Percentiles rank a stretch among this genome's conserved stretches.
Evolutionary conservation across 2,797 vertebrate genomes (phyloP).

Genomic region (Chelidonichthys spinosus): DNA sequence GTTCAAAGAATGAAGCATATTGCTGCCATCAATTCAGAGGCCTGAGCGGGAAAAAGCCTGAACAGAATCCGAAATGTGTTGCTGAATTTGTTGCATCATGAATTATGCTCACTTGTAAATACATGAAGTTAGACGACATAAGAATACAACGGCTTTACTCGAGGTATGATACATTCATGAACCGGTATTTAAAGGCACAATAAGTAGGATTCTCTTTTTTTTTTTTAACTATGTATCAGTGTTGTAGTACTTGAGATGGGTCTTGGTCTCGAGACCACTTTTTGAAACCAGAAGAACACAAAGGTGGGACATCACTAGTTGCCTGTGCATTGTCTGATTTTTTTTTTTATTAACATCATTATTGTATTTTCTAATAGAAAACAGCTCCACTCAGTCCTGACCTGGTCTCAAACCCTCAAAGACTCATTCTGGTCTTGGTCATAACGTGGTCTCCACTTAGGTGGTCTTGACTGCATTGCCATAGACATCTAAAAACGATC

Average conservation of each 20-base stretch:
- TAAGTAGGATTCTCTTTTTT: background rate
- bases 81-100: constrained; percentile 40
- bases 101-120: constrained; percentile 41
- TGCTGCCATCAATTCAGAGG: constrained; percentile 25
- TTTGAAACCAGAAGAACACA: background rate
- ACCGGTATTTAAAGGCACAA: background rate
- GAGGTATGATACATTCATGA: background rate
- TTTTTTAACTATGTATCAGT: background rate
- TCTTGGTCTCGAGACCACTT: background rate
- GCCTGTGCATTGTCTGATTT: background rate
- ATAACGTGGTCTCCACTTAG: no score
- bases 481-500: no score
- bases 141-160: constrained; percentile 1
- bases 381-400: no score
- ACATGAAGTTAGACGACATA: background rate
- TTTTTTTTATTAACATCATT: background rate
- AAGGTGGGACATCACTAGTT: background rate
- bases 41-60: constrained; percentile 10
- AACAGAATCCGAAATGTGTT: constrained; percentile 27
- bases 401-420: background rate
- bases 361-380: background rate
- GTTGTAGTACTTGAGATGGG: background rate
- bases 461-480: background rate
- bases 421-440: background rate
- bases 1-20: constrained; percentile 46